A percentile compares a stretch with the other conserved stretches of the same genome.
Evolutionary conservation across 1,140 invertebrate species (phyloP).

Genomic region (Magallana gigas): DNA sequence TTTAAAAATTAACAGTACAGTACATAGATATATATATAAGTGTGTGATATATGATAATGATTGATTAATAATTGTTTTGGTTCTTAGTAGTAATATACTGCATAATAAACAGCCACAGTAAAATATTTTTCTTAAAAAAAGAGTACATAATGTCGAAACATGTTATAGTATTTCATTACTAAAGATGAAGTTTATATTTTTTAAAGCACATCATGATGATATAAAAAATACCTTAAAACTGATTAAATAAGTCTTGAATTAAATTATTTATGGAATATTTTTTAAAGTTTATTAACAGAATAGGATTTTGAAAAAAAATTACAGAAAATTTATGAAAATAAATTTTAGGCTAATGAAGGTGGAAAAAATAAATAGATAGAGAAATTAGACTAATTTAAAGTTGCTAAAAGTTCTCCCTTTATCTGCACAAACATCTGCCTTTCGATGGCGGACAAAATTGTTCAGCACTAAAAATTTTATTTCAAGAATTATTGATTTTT

Average conservation of each 20-base stretch:
- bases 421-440: constrained; percentile 4
- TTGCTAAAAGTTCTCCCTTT: not conserved
- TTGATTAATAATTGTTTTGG: no score
- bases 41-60: no score
- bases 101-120: not conserved
- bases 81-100: not conserved
- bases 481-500: constrained; percentile 36
- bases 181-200: not conserved
- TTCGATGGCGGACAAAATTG: not conserved
- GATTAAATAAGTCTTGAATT: no score
- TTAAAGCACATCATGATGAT: not conserved
- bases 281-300: no score
- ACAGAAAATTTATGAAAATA: not conserved
- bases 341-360: not conserved
- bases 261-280: no score
- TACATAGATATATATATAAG: no score
- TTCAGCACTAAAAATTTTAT: not conserved
- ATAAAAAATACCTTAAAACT: no score
- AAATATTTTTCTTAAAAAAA: not conserved
- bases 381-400: not conserved
- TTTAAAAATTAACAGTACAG: no score
- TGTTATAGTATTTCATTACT: not conserved
- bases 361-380: not conserved
- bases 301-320: not conserved
- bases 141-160: not conserved